Evolutionary conservation across 2,888 invertebrate species (phyloP).

Genomic region (Caenorhabditis doughertyi): DNA sequence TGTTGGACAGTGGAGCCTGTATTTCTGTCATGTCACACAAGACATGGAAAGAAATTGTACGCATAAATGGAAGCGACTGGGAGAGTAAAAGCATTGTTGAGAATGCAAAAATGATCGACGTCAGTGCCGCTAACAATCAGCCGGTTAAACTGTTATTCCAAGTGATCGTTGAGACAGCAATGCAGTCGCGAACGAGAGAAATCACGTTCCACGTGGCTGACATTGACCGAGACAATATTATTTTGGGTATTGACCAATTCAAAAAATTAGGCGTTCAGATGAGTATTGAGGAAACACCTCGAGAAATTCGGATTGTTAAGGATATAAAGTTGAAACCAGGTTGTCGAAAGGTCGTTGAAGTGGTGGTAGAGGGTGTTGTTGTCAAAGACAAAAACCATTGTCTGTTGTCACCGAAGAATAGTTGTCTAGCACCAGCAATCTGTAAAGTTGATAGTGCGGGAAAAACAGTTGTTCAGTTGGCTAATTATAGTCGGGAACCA

Average conservation of each 20-base stretch:
- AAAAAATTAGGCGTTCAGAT: neutral
- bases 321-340: neutral
- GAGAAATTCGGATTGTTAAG: neutral
- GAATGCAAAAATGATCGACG: neutral
- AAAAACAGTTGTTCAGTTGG: neutral
- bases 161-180: neutral
- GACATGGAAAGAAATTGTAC: neutral
- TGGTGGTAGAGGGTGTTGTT: neutral
- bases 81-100: neutral
- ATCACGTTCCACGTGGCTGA: conserved; percentile 2
- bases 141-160: neutral
- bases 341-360: neutral
- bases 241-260: neutral
- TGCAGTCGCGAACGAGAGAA: neutral
- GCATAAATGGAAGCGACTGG: neutral
- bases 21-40: neutral
- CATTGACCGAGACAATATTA: neutral
- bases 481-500: neutral
- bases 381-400: neutral
- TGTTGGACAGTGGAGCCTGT: conserved; percentile 13
- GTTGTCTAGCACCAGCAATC: neutral
- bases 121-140: neutral
- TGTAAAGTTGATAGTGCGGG: neutral
- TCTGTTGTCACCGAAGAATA: neutral
- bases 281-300: neutral